Evolutionary conservation across 2,113 vertebrate genomes (phyloP), one percentile per base, ranked within the genome.

Genomic region (Rynchops niger): DNA sequence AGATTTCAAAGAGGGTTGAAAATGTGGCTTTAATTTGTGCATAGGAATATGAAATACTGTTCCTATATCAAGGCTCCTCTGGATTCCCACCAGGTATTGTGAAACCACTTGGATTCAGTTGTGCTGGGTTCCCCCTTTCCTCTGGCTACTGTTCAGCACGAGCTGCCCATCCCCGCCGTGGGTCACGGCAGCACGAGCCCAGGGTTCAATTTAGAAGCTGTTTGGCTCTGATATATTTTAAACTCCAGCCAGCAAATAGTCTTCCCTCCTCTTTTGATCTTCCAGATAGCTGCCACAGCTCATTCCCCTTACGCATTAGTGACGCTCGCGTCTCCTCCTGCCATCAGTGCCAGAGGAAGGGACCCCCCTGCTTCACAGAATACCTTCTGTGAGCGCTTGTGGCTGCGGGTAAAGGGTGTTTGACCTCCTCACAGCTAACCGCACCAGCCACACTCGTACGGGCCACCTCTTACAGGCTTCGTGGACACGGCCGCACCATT

Each of bases 41-140:
- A 30, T 97, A 96, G 96, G 95, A 88, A 67, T 94, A 93, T 83
- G 93, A 95, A 94, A 95, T 88, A 95, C 93, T 94, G 88, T 97
- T 97, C 12, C 90, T 97, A 88, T 96, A 92, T 94, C 95, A 90
- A 97, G 92, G 86, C 97, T 97, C 42, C 59, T 96, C 92, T 97
- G 96, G 97, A 96, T 97, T 96, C 88, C 82, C 74, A 97, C 92
- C 96, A 97, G 96, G 96, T 97, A 96, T 96, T 96, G 95, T 97
- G 96, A 96, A 97, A 97, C 79, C 95, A 87, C 74, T 97, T 97
- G 95, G 95, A 95, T 91, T 91, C 63, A 66, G 86, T 85, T 93
- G 71, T 91, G 42, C 74, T 90, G 96, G 94, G 95, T 94, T 96
- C 87, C 42, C 81, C 89, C 93, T 97, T 96, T 96, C 89, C 97